A percentile compares a stretch with the other conserved stretches of the same genome.
phyloP scores from a whole-genome alignment of 2,113 vertebrate species.

The Labrus mixtus region DNA sequence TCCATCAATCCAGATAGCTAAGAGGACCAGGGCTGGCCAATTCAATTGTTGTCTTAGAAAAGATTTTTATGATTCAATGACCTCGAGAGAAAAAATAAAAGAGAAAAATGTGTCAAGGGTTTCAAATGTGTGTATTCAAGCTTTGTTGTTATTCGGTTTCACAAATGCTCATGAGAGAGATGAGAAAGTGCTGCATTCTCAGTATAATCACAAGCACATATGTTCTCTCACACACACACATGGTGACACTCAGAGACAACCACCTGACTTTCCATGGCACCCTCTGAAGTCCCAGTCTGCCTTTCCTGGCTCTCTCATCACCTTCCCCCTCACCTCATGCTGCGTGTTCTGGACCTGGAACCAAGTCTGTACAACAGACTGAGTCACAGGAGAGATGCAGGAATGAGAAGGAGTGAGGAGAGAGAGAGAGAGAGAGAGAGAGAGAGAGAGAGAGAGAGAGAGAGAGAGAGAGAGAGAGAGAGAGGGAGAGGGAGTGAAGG shows the following conservation, averaged over 20 bases:
- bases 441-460: constrained; percentile 36
- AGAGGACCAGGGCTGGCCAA: constrained; percentile 55
- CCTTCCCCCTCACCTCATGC: constrained; percentile 56
- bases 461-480: constrained; percentile 7
- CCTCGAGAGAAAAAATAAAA: constrained; percentile 50
- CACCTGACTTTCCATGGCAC: constrained; percentile 59
- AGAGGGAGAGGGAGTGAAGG: constrained; percentile 30
- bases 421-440: constrained; percentile 3
- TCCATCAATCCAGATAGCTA: constrained; percentile 77
- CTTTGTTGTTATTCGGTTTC: constrained; percentile 32
- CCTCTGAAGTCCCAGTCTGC: constrained; percentile 59
- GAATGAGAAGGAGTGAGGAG: constrained; percentile 13
- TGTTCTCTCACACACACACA: constrained; percentile 31
- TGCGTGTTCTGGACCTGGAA: constrained; percentile 74
- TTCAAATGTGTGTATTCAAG: constrained; percentile 37
- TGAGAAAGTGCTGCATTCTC: constrained; percentile 15
- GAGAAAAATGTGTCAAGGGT: constrained; percentile 62
- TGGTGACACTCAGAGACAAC: constrained; percentile 11
- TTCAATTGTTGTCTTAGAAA: constrained; percentile 71
- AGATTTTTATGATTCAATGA: constrained; percentile 74
- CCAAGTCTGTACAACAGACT: constrained; percentile 57
- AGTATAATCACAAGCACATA: constrained; percentile 40
- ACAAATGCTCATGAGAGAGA: constrained; percentile 27
- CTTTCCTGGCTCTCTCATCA: constrained; percentile 41
- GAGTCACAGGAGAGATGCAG: constrained; percentile 64